Evolutionary conservation across 2,797 vertebrate species (phyloP).

Genomic region (Eulemur rubriventer): DNA sequence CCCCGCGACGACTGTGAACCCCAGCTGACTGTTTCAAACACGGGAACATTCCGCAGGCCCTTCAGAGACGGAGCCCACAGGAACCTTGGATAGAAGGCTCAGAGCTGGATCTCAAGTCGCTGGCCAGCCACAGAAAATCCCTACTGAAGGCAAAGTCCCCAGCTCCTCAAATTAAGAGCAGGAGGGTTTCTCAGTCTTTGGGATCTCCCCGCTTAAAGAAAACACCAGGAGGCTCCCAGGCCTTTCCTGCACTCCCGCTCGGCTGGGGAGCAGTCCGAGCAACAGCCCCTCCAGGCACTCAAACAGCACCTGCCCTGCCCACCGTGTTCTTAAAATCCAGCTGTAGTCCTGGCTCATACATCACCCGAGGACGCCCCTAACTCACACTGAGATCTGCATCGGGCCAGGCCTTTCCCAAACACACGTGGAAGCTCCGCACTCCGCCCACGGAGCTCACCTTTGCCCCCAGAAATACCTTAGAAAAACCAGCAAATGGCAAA

Average conservation of each 20-base stretch:
- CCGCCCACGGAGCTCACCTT: neutral
- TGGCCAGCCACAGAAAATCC: neutral
- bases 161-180: neutral
- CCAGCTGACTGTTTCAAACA: neutral
- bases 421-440: neutral
- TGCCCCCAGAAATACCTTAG: neutral
- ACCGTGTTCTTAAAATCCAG: neutral
- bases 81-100: neutral
- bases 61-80: neutral
- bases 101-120: neutral
- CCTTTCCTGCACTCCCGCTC: neutral
- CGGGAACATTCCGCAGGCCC: neutral
- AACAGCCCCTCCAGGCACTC: neutral
- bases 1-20: neutral
- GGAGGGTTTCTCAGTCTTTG: neutral
- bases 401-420: neutral
- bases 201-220: neutral
- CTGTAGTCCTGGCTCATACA: neutral
- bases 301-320: rapidly evolving
- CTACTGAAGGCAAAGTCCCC: neutral
- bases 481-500: neutral
- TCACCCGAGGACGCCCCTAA: too few species aligned
- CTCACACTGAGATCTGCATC: rapidly evolving
- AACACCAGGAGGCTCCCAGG: neutral
- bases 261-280: neutral